Evolutionary conservation across 2,888 invertebrate species (phyloP).

Genomic region (Drosophila paranaensis): DNA sequence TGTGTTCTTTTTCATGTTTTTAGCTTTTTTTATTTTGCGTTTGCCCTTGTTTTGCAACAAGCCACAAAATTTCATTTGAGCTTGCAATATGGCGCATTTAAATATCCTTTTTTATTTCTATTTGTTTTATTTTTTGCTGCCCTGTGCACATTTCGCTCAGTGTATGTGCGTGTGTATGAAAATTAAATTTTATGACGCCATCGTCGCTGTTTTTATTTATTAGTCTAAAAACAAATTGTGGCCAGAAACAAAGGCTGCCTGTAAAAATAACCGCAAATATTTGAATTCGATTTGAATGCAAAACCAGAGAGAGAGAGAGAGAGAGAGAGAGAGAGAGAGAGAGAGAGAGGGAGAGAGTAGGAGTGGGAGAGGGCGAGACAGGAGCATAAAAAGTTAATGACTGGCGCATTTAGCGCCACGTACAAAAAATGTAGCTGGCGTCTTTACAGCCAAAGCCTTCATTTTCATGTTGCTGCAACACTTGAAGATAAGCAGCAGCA

Average conservation of each 20-base stretch:
- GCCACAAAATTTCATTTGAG: constrained; percentile 78
- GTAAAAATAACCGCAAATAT: constrained; percentile 60
- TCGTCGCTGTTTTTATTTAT: constrained; percentile 51
- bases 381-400: constrained; percentile 70
- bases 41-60: constrained; percentile 51
- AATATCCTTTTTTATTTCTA: constrained; percentile 50
- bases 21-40: background rate
- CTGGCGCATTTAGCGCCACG: constrained; percentile 58
- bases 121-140: constrained; percentile 20
- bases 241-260: constrained; percentile 42
- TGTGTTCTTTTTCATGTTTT: constrained; percentile 17
- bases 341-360: too few relatives aligned
- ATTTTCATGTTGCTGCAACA: constrained; percentile 70
- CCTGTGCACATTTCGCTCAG: background rate
- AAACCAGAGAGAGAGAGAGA: constrained; percentile 13
- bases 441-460: constrained; percentile 51
- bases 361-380: background rate
- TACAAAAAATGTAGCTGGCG: constrained; percentile 41
- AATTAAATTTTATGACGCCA: constrained; percentile 62
- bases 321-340: background rate
- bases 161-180: constrained; percentile 26
- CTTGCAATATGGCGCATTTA: constrained; percentile 75
- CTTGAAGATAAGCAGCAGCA: constrained; percentile 65
- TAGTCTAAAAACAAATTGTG: constrained; percentile 67
- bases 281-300: constrained; percentile 63